These are phyloP conservation scores for Lamproptera curius DNA, from an alignment of 2,888 invertebrate genomes.

Conservation along the genomic window DNA sequence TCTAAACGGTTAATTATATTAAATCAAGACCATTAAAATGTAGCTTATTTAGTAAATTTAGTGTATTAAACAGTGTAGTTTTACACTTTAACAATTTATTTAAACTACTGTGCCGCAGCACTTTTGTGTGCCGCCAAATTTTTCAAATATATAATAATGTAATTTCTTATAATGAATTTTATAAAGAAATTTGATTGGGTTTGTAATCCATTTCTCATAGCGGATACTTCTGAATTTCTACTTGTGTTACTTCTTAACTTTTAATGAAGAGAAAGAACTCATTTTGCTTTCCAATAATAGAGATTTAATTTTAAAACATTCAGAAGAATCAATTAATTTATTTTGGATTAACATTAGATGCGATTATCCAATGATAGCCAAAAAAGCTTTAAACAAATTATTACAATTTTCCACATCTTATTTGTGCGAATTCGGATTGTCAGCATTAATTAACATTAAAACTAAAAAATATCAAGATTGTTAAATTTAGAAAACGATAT, in stretches of 20 bases:
- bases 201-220: slow-evolving; percentile 10
- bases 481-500: slow-evolving; percentile 18
- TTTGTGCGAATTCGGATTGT: slow-evolving; percentile 18
- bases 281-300: slow-evolving; percentile 19
- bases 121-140: slow-evolving; percentile 27
- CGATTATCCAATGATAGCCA: slow-evolving; percentile 9
- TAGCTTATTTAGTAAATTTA: slow-evolving; percentile 4
- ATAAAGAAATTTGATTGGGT: slow-evolving; percentile 15
- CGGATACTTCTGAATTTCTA: slow-evolving; percentile 15
- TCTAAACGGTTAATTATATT: slow-evolving; percentile 32
- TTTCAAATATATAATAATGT: slow-evolving; percentile 27
- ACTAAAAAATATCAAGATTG: slow-evolving; percentile 16
- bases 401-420: slow-evolving; percentile 13
- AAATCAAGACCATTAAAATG: slow-evolving; percentile 29
- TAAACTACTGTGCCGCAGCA: slow-evolving; percentile 4
- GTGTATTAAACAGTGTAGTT: slow-evolving; percentile 26
- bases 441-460: slow-evolving; percentile 19
- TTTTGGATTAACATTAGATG: slow-evolving; percentile 18
- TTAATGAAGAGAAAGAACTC: slow-evolving; percentile 18
- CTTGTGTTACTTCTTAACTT: slow-evolving; percentile 14
- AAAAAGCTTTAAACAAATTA: slow-evolving; percentile 7
- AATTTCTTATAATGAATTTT: slow-evolving; percentile 28
- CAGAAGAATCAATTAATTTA: slow-evolving; percentile 17
- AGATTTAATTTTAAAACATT: slow-evolving; percentile 19
- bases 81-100: neutral